phyloP scores from a whole-genome alignment of 2,113 vertebrate species.

The Corythaeola cristata region DNA sequence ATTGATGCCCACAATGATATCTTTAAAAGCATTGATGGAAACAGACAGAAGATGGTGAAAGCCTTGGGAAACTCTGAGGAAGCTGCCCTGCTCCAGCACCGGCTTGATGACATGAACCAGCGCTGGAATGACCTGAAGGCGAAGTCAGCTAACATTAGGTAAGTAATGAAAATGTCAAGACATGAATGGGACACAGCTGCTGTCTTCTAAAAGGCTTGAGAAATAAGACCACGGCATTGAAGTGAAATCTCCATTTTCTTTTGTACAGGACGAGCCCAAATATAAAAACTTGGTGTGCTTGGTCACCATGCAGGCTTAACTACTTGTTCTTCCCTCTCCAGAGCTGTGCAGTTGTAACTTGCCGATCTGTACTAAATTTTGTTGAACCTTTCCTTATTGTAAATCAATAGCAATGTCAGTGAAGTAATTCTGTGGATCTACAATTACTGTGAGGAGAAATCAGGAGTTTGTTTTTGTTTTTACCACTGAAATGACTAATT shows the following conservation, averaged over 20 bases:
- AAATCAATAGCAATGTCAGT: neutral
- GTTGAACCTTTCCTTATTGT: neutral
- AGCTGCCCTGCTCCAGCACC: constrained; percentile 90
- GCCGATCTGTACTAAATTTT: neutral
- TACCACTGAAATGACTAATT: neutral
- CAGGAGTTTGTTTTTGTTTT: neutral
- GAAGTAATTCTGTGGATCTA: neutral
- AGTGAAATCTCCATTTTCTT: neutral
- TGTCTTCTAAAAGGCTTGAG: neutral
- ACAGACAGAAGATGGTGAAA: constrained; percentile 96
- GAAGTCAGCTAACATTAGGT: constrained; percentile 94
- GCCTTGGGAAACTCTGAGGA: constrained; percentile 94
- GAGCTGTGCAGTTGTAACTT: neutral
- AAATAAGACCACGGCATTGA: neutral
- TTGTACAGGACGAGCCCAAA: neutral
- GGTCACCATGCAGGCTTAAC: neutral
- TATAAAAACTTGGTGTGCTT: neutral
- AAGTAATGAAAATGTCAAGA: neutral
- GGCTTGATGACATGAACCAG: constrained; percentile 98
- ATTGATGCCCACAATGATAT: constrained; percentile 99
- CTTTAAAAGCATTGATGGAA: constrained; percentile 95
- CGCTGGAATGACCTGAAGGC: constrained; percentile 95
- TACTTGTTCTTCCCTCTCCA: neutral
- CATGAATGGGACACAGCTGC: neutral
- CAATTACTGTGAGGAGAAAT: neutral